A percentile compares a stretch with the other conserved stretches of the same genome.
Evolutionary conservation across 2,113 vertebrate genomes (phyloP).

Genomic region (Oncorhynchus nerka): DNA sequence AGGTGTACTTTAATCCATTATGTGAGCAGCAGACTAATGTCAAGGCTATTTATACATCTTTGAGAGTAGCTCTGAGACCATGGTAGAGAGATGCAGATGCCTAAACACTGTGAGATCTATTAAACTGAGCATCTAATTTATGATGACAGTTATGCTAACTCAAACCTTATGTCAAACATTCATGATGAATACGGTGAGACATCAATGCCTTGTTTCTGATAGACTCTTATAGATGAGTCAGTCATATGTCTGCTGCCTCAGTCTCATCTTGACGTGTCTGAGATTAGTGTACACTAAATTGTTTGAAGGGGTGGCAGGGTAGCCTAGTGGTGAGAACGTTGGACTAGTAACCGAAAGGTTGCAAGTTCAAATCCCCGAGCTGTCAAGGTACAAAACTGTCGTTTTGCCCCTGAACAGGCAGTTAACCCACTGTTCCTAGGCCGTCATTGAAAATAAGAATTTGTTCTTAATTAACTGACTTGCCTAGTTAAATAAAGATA

Average conservation of each 20-base stretch:
- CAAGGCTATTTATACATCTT: background rate
- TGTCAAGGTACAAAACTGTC: too few relatives aligned
- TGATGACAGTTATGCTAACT: background rate
- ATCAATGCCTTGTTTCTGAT: background rate
- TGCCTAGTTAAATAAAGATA: too few relatives aligned
- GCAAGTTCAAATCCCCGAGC: too few relatives aligned
- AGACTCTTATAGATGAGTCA: background rate
- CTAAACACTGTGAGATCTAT: background rate
- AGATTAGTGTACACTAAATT: background rate
- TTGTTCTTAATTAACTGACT: too few relatives aligned
- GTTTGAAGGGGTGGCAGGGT: background rate
- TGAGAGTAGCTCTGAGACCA: background rate
- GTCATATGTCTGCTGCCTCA: background rate
- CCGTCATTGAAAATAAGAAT: too few relatives aligned
- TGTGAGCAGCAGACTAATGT: background rate
- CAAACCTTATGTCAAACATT: background rate
- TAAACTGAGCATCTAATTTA: background rate
- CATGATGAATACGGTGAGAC: background rate
- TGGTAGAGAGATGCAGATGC: background rate
- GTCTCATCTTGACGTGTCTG: background rate
- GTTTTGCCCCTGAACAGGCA: too few relatives aligned
- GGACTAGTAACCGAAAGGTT: too few relatives aligned
- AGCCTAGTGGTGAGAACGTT: too few relatives aligned
- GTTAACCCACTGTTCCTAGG: too few relatives aligned
- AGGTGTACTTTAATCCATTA: background rate